Evolutionary conservation across 2,888 invertebrate genomes (phyloP).

Genomic region (Agriopis aurantiaria): DNA sequence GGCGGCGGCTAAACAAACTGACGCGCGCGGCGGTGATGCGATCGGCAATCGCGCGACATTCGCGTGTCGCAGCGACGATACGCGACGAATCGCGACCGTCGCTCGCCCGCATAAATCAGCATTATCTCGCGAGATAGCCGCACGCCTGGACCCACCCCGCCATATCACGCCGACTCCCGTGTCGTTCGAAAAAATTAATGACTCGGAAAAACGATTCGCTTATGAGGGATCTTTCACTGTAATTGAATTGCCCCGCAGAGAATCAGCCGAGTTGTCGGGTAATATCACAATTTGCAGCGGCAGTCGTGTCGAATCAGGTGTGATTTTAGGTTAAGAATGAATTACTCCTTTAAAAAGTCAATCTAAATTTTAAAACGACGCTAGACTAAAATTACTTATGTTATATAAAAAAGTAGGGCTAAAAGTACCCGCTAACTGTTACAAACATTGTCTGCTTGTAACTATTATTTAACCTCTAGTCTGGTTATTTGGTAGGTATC

Average conservation of each 20-base stretch:
- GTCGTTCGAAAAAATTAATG: conserved; percentile 87
- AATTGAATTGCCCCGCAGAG: conserved; percentile 85
- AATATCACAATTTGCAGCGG: conserved; percentile 61
- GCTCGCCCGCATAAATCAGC: conserved; percentile 84
- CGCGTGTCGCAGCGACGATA: conserved; percentile 72
- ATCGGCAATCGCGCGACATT: conserved; percentile 66
- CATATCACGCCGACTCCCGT: conserved; percentile 82
- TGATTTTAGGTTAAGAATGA: conserved; percentile 28
- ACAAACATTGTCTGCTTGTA: too few species aligned
- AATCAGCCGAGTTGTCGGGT: conserved; percentile 74
- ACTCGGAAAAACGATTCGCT: conserved; percentile 87
- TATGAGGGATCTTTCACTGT: conserved; percentile 87
- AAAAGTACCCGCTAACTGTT: not conserved
- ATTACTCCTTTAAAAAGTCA: not conserved
- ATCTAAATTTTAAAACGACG: not conserved
- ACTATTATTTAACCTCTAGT: too few species aligned
- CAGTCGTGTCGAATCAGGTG: conserved; percentile 65
- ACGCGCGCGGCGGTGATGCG: conserved; percentile 63
- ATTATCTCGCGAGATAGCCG: conserved; percentile 87
- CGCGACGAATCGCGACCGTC: conserved; percentile 84
- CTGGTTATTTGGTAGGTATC: too few species aligned
- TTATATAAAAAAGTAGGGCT: not conserved
- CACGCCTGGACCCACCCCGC: conserved; percentile 78
- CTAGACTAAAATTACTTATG: too few species aligned
- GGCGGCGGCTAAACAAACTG: conserved; percentile 69